Conservation (phyloP, 2,113 vertebrate species). For the Arenaria interpres region DNA sequence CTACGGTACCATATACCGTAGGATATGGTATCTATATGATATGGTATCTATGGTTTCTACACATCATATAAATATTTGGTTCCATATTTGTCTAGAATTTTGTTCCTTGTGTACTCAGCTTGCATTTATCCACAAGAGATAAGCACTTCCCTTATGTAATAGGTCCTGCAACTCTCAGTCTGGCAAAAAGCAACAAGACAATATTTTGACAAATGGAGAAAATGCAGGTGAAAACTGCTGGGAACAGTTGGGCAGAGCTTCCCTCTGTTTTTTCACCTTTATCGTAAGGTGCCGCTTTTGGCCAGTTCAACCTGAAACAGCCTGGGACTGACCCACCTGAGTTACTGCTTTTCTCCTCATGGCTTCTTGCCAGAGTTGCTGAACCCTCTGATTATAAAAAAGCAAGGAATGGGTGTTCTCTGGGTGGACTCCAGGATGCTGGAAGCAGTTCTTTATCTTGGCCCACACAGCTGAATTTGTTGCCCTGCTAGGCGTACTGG, state of each 20-base stretch:
- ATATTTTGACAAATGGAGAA: not conserved
- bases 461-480: not conserved
- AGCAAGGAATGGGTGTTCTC: constrained; percentile 16
- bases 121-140: not conserved
- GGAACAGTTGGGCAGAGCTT: not conserved
- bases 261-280: not conserved
- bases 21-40: not conserved
- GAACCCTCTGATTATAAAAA: constrained; percentile 2
- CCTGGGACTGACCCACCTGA: not conserved
- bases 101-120: not conserved
- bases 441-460: constrained; percentile 32
- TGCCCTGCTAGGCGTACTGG: not conserved
- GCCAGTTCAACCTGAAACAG: not conserved
- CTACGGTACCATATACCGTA: too few species aligned
- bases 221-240: not conserved
- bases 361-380: not conserved
- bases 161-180: not conserved
- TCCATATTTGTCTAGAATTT: not conserved
- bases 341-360: not conserved
- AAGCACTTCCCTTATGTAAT: not conserved
- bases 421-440: not conserved
- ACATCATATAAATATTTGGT: not conserved
- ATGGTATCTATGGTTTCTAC: not conserved
- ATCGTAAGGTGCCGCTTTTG: not conserved
- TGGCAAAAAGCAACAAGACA: not conserved